Evolutionary conservation across 2,113 vertebrate species (phyloP).

Genomic region (Orcinus orca): DNA sequence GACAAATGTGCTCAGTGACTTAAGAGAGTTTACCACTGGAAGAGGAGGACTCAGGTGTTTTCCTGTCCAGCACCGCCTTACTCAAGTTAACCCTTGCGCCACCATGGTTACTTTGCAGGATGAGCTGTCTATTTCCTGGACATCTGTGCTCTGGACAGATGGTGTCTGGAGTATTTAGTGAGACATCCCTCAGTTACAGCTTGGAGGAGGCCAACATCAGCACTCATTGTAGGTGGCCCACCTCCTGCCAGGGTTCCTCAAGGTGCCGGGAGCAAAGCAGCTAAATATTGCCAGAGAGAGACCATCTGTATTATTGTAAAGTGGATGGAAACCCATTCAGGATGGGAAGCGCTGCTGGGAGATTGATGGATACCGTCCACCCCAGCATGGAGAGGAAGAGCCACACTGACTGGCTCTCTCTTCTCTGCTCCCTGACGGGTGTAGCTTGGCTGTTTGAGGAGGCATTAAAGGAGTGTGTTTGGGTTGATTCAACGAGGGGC

Average conservation of each 20-base stretch:
- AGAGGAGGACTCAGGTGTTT: neutral
- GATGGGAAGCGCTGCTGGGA: neutral
- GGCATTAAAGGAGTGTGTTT: neutral
- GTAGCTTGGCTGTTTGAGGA: neutral
- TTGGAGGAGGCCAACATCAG: neutral
- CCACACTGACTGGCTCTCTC: accelerated
- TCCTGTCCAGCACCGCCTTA: neutral
- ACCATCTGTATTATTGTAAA: neutral
- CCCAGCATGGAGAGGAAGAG: neutral
- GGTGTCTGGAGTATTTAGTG: neutral
- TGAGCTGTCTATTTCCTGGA: neutral
- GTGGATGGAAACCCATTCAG: neutral
- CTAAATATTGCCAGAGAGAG: neutral
- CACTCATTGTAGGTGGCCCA: neutral
- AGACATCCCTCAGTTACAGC: neutral
- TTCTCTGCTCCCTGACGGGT: neutral
- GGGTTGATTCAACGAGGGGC: neutral
- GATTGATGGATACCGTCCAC: neutral
- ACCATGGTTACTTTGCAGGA: neutral
- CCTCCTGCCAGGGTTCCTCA: constrained; percentile 27
- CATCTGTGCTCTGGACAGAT: neutral
- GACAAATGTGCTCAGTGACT: neutral
- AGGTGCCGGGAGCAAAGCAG: constrained; percentile 11
- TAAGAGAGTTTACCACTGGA: neutral
- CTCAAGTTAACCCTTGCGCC: neutral